Base-by-base conservation (phyloP, 1,140 invertebrate species). In the Rhizoglyphus robini region DNA sequence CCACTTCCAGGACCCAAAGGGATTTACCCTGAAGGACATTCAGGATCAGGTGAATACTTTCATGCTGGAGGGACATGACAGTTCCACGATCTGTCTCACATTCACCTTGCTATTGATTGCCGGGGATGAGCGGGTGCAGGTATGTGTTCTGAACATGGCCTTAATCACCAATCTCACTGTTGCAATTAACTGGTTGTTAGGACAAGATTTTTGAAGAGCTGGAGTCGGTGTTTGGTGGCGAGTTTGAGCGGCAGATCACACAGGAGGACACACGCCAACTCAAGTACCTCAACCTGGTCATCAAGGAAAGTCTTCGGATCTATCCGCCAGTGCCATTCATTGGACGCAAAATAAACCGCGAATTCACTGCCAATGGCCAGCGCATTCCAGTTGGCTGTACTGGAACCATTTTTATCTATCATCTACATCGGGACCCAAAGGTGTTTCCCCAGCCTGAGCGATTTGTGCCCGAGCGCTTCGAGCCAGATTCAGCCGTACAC, bases 11-110 rank as follows among this genome's bases (percentile, higher is more conserved):
- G 68, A 69, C 25, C 23, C 69, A 47, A 76, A 81, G 65, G 83
- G 80, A 11, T 74, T 75, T 11, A 73, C 76, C 4, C 74, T 87
- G n/a, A 78, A 81, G 51, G 82, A 86, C 71, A 86, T 89, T 46
- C 76, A 84, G 58, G 86, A 88, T 73, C 87, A 89, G 78, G 87
- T 88, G 25, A 86, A 88, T 70, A 89, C 87, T 3, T 89, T 90
- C 70, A 88, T 82, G 80, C 81, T 82, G 74, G 68, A 70, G 34
- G 67, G 80, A 11, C 71, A 72, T 61, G 71, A 72, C 54, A 72
- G 71, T 13, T 71, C 71, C 1, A 59, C 68, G 18, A 65, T 64
- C 25, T 69, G 68, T 13, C 29, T 63, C 68, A 72, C 70, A 51
- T 72, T 36, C 72, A 74, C 71, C 1, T 59, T 77, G 18, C 76